Percentiles rank a stretch among this genome's conserved stretches.
These are phyloP conservation scores for Thereva nobilitata DNA, from an alignment of 2,888 invertebrate species.

Conservation along the genomic window DNA sequence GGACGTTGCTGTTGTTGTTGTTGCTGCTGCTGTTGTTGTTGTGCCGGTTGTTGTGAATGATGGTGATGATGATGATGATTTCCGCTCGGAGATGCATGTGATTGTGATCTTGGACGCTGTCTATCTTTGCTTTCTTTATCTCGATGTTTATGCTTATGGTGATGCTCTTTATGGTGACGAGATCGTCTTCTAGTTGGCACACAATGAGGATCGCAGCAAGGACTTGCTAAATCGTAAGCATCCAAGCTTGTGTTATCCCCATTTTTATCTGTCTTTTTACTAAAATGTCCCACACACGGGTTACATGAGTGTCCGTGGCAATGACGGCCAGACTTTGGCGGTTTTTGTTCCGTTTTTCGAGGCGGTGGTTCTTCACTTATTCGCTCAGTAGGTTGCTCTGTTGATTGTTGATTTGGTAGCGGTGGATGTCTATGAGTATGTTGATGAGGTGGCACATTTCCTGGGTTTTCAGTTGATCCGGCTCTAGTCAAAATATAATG, in stretches of 20 bases:
- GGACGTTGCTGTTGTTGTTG: constrained; percentile 55
- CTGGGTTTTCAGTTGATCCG: constrained; percentile 55
- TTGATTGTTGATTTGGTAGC: constrained; percentile 39
- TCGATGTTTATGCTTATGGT: constrained; percentile 61
- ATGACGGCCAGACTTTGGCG: constrained; percentile 53
- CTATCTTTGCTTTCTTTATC: constrained; percentile 58
- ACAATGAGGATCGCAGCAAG: constrained; percentile 85
- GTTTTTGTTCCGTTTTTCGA: constrained; percentile 43
- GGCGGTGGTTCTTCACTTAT: background rate
- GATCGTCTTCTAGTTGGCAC: constrained; percentile 68
- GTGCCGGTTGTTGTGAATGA: constrained; percentile 54
- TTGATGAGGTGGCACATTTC: constrained; percentile 58
- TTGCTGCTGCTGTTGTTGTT: constrained; percentile 57
- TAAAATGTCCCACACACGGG: constrained; percentile 68
- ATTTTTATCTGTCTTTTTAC: constrained; percentile 60
- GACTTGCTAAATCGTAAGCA: constrained; percentile 84
- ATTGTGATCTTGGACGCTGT: constrained; percentile 52
- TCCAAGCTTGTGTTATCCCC: constrained; percentile 79
- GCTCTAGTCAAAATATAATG: constrained; percentile 71
- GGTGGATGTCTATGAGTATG: constrained; percentile 48
- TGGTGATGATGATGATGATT: constrained; percentile 50
- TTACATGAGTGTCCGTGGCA: constrained; percentile 66
- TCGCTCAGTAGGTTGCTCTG: background rate
- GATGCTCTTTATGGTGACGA: constrained; percentile 65
- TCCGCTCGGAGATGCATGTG: constrained; percentile 48